phyloP scores from a whole-genome alignment of 2,113 vertebrate species.

The Caracal caracal region DNA sequence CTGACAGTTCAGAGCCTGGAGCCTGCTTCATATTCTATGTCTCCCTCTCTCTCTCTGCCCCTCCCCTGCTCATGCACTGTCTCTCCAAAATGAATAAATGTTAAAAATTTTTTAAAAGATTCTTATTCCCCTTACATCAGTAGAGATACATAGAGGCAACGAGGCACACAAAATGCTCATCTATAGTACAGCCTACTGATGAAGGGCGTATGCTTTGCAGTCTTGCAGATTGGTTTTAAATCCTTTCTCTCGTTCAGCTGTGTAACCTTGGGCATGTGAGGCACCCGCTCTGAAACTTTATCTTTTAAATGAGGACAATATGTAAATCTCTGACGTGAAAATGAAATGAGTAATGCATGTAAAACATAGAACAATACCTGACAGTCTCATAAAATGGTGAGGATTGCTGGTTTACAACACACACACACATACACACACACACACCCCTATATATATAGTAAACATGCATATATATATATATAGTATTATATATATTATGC shows the following conservation, averaged over 20 bases:
- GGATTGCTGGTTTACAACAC: background rate
- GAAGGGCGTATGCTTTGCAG: background rate
- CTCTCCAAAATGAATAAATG: too few relatives aligned
- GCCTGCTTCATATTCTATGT: too few relatives aligned
- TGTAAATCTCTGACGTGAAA: background rate
- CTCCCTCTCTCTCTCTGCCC: too few relatives aligned
- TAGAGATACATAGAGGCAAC: background rate
- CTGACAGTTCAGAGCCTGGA: too few relatives aligned
- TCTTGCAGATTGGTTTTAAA: background rate
- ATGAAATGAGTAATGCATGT: background rate
- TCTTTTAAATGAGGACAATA: constrained; percentile 28
- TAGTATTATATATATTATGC: too few relatives aligned
- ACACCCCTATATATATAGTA: too few relatives aligned
- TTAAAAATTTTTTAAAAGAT: background rate
- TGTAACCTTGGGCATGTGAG: background rate
- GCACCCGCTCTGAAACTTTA: background rate
- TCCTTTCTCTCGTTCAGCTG: background rate
- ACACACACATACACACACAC: too few relatives aligned
- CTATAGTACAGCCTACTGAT: background rate
- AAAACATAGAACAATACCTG: background rate
- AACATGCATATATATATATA: too few relatives aligned
- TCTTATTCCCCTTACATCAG: background rate
- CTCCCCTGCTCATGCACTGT: too few relatives aligned
- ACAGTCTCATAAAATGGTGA: background rate
- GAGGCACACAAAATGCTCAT: background rate